These are phyloP conservation scores for Pelodytes ibericus DNA, from an alignment of 2,797 vertebrate species.

Conservation along the genomic window DNA sequence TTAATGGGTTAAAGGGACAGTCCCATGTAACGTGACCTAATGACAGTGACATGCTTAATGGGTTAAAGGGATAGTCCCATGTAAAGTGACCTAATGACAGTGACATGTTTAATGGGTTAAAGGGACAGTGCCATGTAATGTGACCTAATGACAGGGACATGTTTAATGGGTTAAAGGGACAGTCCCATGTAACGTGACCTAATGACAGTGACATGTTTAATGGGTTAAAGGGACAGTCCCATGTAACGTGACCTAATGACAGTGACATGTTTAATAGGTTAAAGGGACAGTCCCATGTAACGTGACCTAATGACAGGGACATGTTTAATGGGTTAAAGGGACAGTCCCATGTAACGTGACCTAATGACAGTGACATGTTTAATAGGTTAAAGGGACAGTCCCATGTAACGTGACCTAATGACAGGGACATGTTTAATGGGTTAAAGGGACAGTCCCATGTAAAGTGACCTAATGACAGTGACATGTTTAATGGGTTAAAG, in stretches of 20 bases:
- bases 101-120: slow-evolving; percentile 6
- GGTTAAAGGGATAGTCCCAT: too few species aligned
- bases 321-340: neutral
- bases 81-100: slow-evolving; percentile 8
- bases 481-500: neutral
- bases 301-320: neutral
- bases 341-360: too few species aligned
- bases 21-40: neutral
- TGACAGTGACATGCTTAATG: neutral
- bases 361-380: neutral
- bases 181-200: slow-evolving; percentile 1
- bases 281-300: neutral
- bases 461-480: neutral
- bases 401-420: neutral
- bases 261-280: neutral
- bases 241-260: neutral
- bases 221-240: too few species aligned
- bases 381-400: neutral
- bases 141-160: neutral
- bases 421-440: too few species aligned
- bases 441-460: too few species aligned
- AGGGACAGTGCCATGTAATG: neutral
- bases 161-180: slow-evolving; percentile 24
- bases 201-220: neutral
- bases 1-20: slow-evolving; percentile 11